Conservation (phyloP, 2,797 vertebrate genomes). For the Pipistrellus nathusii region DNA sequence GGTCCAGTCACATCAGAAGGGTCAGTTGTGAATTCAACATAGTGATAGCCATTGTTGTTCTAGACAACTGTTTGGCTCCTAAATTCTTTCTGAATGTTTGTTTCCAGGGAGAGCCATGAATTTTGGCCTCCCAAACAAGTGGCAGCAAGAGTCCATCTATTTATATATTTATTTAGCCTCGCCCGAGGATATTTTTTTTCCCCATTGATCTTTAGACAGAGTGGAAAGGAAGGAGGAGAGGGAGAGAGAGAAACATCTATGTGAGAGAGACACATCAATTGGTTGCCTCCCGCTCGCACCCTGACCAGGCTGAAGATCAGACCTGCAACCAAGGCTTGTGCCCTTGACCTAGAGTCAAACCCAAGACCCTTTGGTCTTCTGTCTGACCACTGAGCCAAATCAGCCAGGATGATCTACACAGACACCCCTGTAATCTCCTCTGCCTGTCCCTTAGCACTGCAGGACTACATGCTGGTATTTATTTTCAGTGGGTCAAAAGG, state of each 20-base stretch:
- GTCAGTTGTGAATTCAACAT: neutral
- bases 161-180: neutral
- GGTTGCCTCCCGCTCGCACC: too few species aligned
- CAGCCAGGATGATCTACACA: neutral
- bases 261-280: too few species aligned
- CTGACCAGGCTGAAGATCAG: too few species aligned
- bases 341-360: too few species aligned
- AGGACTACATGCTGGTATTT: neutral
- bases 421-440: neutral
- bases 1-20: neutral
- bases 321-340: too few species aligned
- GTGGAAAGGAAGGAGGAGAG: too few species aligned
- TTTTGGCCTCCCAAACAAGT: neutral
- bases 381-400: too few species aligned
- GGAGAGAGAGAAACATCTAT: too few species aligned
- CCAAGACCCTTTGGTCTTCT: too few species aligned
- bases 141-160: neutral
- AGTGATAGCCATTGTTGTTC: neutral
- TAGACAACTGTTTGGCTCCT: neutral
- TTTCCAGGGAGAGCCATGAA: neutral
- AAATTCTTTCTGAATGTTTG: neutral
- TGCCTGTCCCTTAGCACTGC: neutral
- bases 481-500: neutral
- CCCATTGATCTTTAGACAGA: too few species aligned
- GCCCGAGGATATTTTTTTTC: too few species aligned